These are phyloP conservation scores for Callyntrura sp. DNA, from an alignment of 2,888 invertebrate species.

Conservation along the genomic window DNA sequence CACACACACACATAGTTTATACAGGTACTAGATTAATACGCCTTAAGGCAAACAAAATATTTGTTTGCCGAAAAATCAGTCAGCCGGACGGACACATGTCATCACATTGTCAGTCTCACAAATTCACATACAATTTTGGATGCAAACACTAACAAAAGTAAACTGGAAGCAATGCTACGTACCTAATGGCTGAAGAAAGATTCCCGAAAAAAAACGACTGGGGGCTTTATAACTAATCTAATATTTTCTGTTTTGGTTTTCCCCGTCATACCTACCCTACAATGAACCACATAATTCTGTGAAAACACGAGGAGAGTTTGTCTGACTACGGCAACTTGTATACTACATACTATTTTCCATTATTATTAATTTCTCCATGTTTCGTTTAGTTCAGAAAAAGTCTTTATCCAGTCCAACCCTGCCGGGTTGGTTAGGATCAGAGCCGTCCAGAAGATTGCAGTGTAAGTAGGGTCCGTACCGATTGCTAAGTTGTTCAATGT, in stretches of 20 bases:
- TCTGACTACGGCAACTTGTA: conserved; percentile 6
- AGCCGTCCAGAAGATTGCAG: conserved; percentile 74
- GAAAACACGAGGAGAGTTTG: not conserved
- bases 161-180: too few relatives aligned
- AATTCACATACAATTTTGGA: conserved; percentile 26
- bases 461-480: conserved; percentile 60
- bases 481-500: conserved; percentile 70
- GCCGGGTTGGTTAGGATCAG: conserved; percentile 77
- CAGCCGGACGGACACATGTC: not conserved
- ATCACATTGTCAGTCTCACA: conserved; percentile 64
- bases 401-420: conserved; percentile 75
- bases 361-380: not conserved
- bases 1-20: not conserved
- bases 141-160: not conserved
- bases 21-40: not conserved
- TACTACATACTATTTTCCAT: conserved; percentile 15
- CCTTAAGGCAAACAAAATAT: not conserved
- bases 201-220: too few relatives aligned
- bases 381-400: conserved; percentile 61
- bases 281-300: not conserved
- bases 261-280: not conserved
- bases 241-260: not conserved
- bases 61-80: not conserved
- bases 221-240: too few relatives aligned
- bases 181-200: too few relatives aligned